Evolutionary conservation across 2,888 invertebrate genomes (phyloP).

Genomic region (Nasonovia ribisnigri): DNA sequence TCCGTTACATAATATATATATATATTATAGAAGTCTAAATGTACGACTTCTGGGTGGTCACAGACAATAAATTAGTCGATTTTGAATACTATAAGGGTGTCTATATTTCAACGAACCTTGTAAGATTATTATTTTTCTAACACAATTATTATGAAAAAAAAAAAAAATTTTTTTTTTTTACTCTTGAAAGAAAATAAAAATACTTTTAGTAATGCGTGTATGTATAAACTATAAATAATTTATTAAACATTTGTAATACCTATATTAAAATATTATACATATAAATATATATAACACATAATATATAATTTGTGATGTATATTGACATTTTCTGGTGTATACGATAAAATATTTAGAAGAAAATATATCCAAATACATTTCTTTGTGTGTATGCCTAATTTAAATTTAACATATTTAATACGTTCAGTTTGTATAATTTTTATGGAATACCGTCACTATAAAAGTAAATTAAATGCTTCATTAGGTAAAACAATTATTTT

Average conservation of each 20-base stretch:
- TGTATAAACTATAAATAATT: background rate
- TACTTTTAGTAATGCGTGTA: background rate
- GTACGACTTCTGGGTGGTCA: background rate
- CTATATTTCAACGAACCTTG: background rate
- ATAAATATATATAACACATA: too few relatives aligned
- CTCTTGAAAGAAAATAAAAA: background rate
- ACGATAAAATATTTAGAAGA: background rate
- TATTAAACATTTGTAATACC: background rate
- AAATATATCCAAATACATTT: background rate
- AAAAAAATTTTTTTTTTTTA: background rate
- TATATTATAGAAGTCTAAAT: background rate
- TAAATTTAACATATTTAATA: background rate
- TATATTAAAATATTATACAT: background rate
- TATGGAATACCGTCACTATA: background rate
- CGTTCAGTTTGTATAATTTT: background rate
- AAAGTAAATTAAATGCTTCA: background rate
- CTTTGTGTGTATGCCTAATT: background rate
- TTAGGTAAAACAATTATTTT: background rate
- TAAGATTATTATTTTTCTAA: background rate
- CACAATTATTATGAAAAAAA: background rate
- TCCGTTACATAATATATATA: background rate
- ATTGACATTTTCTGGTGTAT: background rate
- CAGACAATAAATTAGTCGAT: background rate
- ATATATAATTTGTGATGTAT: background rate
- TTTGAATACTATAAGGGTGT: slow-evolving; percentile 19